Evolutionary conservation across 2,797 vertebrate species (phyloP).

Genomic region (Mallotus villosus): DNA sequence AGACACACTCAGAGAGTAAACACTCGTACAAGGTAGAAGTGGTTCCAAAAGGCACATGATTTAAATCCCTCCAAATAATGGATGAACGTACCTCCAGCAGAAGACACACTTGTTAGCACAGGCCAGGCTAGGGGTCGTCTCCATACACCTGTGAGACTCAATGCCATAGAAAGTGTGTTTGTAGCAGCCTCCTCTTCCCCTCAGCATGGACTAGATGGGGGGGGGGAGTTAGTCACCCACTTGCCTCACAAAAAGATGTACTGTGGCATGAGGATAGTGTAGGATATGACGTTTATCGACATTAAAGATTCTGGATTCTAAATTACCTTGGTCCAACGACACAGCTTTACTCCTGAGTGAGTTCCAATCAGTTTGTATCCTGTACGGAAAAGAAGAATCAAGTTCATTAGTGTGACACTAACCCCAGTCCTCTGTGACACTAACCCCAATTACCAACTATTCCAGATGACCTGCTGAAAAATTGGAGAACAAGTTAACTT

Average conservation of each 20-base stretch:
- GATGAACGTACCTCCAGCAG: constrained; percentile 87
- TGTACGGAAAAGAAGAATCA: constrained; percentile 52
- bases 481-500: too few relatives aligned
- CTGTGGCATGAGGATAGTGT: background rate
- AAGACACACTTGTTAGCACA: constrained; percentile 97
- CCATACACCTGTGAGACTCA: constrained; percentile 96
- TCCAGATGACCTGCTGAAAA: too few relatives aligned
- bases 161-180: constrained; percentile 97
- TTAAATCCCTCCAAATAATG: background rate
- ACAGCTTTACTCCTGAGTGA: constrained; percentile 95
- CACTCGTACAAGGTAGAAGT: too few relatives aligned
- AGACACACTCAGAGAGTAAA: too few relatives aligned
- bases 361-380: constrained; percentile 94
- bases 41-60: background rate
- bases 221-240: background rate
- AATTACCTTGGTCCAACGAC: constrained; percentile 95
- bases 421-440: too few relatives aligned
- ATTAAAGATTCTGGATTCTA: background rate
- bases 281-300: background rate
- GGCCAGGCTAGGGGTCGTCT: constrained; percentile 92
- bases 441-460: background rate
- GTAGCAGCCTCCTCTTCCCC: constrained; percentile 94
- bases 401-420: background rate
- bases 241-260: too few relatives aligned
- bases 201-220: constrained; percentile 83